Evolutionary conservation across 2,888 invertebrate species (phyloP), one percentile per base, ranked within the genome.

Genomic region (Gastrophysa polygoni): DNA sequence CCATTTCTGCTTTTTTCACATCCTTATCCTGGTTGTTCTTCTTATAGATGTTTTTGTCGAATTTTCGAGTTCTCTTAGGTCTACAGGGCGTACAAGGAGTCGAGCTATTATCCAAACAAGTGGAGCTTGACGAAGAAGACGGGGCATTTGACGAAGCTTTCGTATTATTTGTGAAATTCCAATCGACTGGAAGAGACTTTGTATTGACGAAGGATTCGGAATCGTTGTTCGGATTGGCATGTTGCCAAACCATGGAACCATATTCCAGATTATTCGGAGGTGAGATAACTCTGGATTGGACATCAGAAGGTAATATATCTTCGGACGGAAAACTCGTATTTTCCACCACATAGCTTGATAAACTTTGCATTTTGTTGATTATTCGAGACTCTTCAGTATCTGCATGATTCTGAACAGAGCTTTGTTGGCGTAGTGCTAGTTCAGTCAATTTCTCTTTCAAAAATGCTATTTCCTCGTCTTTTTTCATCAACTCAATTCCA

Each of bases 381-480:
- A 73, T 66, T 49, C 69, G 64, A 34, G 59, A 57, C 62, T 71
- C 70, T 58, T 77, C 75, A 5, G 70, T 68, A 20, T 72, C 68
- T 24, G 73, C 71, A 29, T 73, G 68, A 0, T 69, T 72, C 66
- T 76, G 74, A 1, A 71, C 60, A 5, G 66, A 67, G 18, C 66
- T 46, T 61, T 70, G 66, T 50, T 70, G 69, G 57, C 81, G 81
- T 14, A 75, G 34, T 1, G 73, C 71, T 20, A 84, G 68, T 67
- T 83, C 81, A 58, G 81, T 82, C 1, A 86, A 76, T 77, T 84
- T 82, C 14, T 81, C 81, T 64, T 84, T 84, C 14, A 89, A 77
- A 29, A 82, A 75, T 17, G 79, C 78, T 21, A 89, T 86, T 78
- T 88, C 86, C 64, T 83, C 80, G 2, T 85, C 83, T 73, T 85